Conservation (phyloP, 37 sponge, comb jelly and placozoan genomes). For the Ephydatia muelleri region DNA sequence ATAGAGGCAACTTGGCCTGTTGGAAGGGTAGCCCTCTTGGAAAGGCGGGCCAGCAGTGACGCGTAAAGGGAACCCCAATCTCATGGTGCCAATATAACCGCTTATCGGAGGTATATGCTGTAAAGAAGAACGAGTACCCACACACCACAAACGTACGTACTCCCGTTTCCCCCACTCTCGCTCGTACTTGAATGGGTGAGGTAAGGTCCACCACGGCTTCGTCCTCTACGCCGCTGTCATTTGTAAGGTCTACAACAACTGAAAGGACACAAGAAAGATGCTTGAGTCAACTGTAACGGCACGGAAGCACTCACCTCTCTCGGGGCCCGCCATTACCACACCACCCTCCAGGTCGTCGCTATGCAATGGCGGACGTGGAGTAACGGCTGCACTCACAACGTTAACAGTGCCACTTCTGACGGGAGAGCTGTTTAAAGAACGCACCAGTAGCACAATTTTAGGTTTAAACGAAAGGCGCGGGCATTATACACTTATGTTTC, state of each 20-base stretch:
- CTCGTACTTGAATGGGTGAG: constrained; percentile 3
- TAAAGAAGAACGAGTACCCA: background rate
- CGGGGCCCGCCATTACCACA: background rate
- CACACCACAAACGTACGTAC: background rate
- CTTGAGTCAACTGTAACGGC: background rate
- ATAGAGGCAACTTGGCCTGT: background rate
- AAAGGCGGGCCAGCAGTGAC: background rate
- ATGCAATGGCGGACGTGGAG: background rate
- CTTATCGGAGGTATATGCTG: background rate
- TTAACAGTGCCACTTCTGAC: background rate
- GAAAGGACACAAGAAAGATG: background rate
- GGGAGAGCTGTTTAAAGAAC: background rate
- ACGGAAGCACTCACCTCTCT: background rate
- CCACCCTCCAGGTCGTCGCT: background rate
- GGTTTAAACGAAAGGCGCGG: background rate
- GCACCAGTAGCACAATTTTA: background rate
- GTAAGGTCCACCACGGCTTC: constrained; percentile 30
- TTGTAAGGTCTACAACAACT: constrained; percentile 39
- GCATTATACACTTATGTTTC: background rate
- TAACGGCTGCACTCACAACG: background rate
- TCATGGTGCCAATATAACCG: background rate
- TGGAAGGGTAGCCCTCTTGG: background rate
- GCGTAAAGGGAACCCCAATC: too few relatives aligned
- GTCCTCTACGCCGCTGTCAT: constrained; percentile 47
- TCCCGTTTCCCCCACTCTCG: background rate